Percentiles rank a stretch among this genome's conserved stretches.
phyloP scores from a whole-genome alignment of 2,888 invertebrate genomes.

The Craniophora ligustri region DNA sequence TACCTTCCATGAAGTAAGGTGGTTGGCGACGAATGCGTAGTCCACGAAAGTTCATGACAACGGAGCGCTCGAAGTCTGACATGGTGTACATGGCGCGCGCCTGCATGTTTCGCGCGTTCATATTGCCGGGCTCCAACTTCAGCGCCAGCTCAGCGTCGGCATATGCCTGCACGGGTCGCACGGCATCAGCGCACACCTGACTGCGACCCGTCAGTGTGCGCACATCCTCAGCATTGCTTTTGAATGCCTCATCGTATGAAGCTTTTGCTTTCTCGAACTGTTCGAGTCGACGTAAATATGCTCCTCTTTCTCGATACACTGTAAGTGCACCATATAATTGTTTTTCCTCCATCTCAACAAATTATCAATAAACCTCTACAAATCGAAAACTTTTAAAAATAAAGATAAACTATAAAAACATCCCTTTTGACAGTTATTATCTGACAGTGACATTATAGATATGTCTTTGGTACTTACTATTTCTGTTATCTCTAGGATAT shows the following conservation, averaged over 20 bases:
- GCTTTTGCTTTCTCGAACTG: conserved; percentile 82
- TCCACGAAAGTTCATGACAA: conserved; percentile 83
- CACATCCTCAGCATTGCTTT: conserved; percentile 73
- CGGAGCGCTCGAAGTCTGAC: conserved; percentile 82
- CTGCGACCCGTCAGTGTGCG: conserved; percentile 79
- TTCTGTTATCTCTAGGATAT: no score
- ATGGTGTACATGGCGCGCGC: conserved; percentile 83
- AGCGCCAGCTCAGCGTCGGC: conserved; percentile 81
- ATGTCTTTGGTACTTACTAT: background rate
- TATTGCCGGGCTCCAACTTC: conserved; percentile 77
- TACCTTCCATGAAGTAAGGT: conserved; percentile 83
- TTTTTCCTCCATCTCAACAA: conserved; percentile 76
- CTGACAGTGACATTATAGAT: conserved; percentile 6
- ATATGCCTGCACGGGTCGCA: conserved; percentile 79
- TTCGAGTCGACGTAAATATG: conserved; percentile 78
- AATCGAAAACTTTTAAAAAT: conserved; percentile 39
- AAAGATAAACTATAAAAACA: background rate
- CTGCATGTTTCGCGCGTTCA: conserved; percentile 83
- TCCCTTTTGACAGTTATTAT: background rate
- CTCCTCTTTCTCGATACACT: conserved; percentile 82
- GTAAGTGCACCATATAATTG: conserved; percentile 77
- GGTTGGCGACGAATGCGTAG: conserved; percentile 73
- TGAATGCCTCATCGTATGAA: conserved; percentile 80
- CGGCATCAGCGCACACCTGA: conserved; percentile 81
- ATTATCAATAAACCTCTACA: conserved; percentile 29